These are phyloP conservation scores for Orycteropus afer DNA, from an alignment of 2,113 vertebrate genomes.

Conservation along the genomic window DNA sequence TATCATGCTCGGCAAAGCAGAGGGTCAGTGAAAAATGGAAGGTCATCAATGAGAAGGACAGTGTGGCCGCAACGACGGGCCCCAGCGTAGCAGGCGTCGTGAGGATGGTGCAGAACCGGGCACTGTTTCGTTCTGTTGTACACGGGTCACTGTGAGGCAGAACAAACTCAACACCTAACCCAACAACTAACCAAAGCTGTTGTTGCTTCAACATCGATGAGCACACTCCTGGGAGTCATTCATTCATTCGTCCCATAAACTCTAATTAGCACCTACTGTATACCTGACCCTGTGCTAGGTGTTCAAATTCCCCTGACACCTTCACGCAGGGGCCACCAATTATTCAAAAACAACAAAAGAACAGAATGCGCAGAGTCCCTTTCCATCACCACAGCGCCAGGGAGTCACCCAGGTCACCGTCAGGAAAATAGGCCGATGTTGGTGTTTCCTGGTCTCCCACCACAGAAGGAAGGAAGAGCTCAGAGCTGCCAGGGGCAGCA, in stretches of 20 bases:
- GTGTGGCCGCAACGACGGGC: too few relatives aligned
- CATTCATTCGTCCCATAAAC: background rate
- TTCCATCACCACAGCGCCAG: rapidly evolving
- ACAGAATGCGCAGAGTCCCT: background rate
- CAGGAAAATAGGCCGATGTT: rapidly evolving
- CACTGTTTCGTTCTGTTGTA: too few relatives aligned
- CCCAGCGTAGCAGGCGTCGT: too few relatives aligned
- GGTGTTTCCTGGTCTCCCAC: background rate
- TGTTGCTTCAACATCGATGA: background rate
- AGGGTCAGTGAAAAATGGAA: too few relatives aligned
- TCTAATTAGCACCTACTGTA: background rate
- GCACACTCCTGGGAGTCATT: background rate
- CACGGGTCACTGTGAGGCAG: too few relatives aligned
- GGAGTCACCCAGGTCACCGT: background rate
- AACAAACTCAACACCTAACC: too few relatives aligned
- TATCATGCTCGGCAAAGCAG: too few relatives aligned
- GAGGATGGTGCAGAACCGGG: too few relatives aligned
- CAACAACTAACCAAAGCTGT: background rate
- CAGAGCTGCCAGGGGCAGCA: background rate
- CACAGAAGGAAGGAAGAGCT: background rate
- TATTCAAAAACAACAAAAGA: background rate
- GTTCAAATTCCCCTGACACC: too few relatives aligned
- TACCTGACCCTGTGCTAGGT: background rate
- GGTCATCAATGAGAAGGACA: too few relatives aligned
- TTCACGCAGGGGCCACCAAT: background rate